Conservation (phyloP, 1,140 invertebrate genomes). For the Drosophila nannoptera region DNA sequence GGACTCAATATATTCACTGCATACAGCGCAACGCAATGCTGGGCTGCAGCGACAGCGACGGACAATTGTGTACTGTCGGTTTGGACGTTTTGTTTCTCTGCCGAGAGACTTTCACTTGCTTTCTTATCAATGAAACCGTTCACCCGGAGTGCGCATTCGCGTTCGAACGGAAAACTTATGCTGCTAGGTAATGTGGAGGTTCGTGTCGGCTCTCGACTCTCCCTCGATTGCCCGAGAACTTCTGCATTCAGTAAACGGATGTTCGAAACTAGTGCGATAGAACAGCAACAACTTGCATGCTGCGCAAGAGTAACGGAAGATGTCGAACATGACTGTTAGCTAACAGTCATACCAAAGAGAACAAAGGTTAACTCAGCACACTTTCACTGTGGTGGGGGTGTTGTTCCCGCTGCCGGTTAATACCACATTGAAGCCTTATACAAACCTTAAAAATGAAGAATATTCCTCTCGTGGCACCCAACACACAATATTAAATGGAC, state of each 20-base stretch:
- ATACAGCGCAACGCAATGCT: conserved; percentile 19
- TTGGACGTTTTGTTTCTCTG: conserved; percentile 8
- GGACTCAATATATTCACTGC: conserved; percentile 5
- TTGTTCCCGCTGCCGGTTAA: conserved; percentile 24
- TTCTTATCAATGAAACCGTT: conserved; percentile 67
- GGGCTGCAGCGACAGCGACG: conserved; percentile 26
- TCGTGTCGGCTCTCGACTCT: not conserved
- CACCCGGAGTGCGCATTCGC: conserved; percentile 35
- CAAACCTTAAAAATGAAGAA: conserved; percentile 9
- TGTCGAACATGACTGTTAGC: not conserved
- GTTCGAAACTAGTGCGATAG: conserved; percentile 9
- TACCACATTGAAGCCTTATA: conserved; percentile 9
- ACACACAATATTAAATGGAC: conserved; percentile 36
- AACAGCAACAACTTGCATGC: not conserved
- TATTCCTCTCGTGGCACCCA: conserved; percentile 31
- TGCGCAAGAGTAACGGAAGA: not conserved
- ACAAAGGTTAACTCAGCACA: not conserved
- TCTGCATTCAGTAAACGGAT: not conserved
- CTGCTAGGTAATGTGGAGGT: not conserved
- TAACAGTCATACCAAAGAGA: conserved; percentile 27
- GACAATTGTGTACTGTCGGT: conserved; percentile 38
- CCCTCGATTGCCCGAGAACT: not conserved
- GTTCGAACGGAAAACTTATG: conserved; percentile 2
- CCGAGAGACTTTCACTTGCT: conserved; percentile 45
- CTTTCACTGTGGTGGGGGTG: conserved; percentile 2